These are phyloP conservation scores for Spheniscus mendiculus DNA, from an alignment of 2,113 vertebrate genomes.

Conservation along the genomic window DNA sequence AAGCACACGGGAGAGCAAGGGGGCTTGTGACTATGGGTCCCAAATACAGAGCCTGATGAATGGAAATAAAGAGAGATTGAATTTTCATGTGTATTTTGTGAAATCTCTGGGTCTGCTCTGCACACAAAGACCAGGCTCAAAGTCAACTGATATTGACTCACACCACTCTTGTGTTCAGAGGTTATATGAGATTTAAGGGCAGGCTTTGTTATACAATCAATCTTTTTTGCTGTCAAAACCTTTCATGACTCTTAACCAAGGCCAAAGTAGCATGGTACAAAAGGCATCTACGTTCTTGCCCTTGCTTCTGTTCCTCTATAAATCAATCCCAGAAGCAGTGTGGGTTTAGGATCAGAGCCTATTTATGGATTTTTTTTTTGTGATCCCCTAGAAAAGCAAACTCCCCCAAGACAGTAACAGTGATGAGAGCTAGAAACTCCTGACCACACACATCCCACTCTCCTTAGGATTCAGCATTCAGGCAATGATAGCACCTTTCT, in stretches of 20 bases:
- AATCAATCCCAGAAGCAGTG: background rate
- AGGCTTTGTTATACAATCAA: background rate
- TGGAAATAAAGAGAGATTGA: constrained; percentile 23
- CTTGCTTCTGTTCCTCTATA: background rate
- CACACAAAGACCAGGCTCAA: background rate
- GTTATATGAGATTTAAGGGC: background rate
- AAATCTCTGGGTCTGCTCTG: background rate
- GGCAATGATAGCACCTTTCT: background rate
- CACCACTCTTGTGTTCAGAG: background rate
- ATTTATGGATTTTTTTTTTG: background rate
- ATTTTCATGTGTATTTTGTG: background rate
- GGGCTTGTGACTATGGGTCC: background rate
- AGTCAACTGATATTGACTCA: background rate
- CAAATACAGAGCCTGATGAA: background rate
- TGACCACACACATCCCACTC: too few species aligned
- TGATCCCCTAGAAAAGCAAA: background rate
- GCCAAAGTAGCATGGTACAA: background rate
- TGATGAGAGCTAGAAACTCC: background rate
- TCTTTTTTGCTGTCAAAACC: background rate
- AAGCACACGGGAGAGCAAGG: background rate
- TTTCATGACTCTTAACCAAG: background rate
- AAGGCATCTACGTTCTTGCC: background rate
- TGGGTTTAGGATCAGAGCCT: background rate
- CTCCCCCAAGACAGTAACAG: background rate
- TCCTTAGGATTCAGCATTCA: background rate